Evolutionary conservation across 2,888 invertebrate genomes (phyloP).

Genomic region (Argyra leucocephala): DNA sequence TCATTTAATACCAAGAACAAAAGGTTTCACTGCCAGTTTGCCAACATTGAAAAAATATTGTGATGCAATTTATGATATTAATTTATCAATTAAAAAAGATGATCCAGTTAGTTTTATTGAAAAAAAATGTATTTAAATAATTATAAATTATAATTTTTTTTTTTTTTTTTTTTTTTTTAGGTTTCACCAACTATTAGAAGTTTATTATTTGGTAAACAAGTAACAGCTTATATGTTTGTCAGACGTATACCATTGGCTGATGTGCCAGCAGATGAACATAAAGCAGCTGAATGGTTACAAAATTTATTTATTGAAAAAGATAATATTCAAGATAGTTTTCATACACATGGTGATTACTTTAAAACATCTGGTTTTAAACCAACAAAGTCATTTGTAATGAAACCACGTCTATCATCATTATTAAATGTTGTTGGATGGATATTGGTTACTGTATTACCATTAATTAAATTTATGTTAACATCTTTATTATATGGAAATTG

Average conservation of each 20-base stretch:
- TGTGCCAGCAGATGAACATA: conserved; percentile 62
- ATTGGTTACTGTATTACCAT: conserved; percentile 16
- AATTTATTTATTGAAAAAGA: conserved; percentile 75
- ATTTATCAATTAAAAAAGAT: conserved; percentile 59
- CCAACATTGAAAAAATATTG: conserved; percentile 71
- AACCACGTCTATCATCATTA: conserved; percentile 56
- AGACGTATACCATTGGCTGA: conserved; percentile 71
- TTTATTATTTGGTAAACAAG: conserved; percentile 60
- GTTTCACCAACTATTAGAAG: conserved; percentile 64
- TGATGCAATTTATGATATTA: conserved; percentile 75
- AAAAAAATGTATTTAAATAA: background rate
- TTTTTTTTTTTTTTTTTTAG: conserved; percentile 30
- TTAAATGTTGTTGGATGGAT: conserved; percentile 64
- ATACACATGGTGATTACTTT: conserved; percentile 62
- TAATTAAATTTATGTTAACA: conserved; percentile 34
- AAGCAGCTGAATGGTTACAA: conserved; percentile 71
- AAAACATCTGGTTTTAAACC: conserved; percentile 60
- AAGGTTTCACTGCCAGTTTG: conserved; percentile 82
- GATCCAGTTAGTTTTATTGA: conserved; percentile 45
- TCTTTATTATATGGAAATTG: conserved; percentile 45
- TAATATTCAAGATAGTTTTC: conserved; percentile 43
- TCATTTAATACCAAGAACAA: conserved; percentile 88
- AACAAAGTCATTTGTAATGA: conserved; percentile 49
- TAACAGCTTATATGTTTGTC: conserved; percentile 67
- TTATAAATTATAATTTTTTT: background rate